Percentiles rank a stretch among this genome's conserved stretches.
phyloP scores from a whole-genome alignment of 2,797 vertebrate species.

The Dermochelys coriacea region DNA sequence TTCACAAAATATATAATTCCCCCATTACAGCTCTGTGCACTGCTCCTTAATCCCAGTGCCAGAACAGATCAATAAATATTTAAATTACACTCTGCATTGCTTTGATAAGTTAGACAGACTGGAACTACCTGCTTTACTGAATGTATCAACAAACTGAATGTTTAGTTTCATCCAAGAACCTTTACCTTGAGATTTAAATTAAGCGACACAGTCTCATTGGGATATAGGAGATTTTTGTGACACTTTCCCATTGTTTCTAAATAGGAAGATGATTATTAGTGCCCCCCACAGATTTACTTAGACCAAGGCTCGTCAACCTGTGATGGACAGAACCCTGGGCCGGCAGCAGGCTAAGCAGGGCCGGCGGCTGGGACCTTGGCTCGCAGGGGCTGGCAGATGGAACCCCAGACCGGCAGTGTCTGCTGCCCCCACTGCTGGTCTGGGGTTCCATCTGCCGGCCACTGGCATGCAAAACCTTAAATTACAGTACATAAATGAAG shows the following conservation, averaged over 20 bases:
- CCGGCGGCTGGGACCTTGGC: too few relatives aligned
- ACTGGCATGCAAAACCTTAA: too few relatives aligned
- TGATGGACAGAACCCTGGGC: too few relatives aligned
- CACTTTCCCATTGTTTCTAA: neutral
- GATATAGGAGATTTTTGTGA: neutral
- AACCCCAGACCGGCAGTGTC: too few relatives aligned
- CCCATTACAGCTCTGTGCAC: neutral
- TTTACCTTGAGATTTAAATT: conserved; percentile 20
- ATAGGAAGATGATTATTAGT: neutral
- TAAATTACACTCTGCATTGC: neutral
- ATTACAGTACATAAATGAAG: too few relatives aligned
- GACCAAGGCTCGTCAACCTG: neutral
- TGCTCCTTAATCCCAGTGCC: neutral
- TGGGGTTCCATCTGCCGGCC: too few relatives aligned
- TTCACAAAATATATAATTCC: neutral
- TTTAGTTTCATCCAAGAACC: conserved; percentile 20
- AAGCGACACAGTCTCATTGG: neutral
- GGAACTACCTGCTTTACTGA: conserved; percentile 23
- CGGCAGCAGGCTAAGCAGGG: too few relatives aligned
- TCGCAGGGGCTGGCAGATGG: too few relatives aligned
- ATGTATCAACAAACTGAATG: conserved; percentile 12
- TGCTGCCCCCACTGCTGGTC: too few relatives aligned
- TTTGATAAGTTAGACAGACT: conserved; percentile 20
- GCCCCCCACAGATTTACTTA: neutral
- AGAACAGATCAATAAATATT: conserved; percentile 29